phyloP scores from a whole-genome alignment of 2,797 vertebrate genomes.

The Alca torda region DNA sequence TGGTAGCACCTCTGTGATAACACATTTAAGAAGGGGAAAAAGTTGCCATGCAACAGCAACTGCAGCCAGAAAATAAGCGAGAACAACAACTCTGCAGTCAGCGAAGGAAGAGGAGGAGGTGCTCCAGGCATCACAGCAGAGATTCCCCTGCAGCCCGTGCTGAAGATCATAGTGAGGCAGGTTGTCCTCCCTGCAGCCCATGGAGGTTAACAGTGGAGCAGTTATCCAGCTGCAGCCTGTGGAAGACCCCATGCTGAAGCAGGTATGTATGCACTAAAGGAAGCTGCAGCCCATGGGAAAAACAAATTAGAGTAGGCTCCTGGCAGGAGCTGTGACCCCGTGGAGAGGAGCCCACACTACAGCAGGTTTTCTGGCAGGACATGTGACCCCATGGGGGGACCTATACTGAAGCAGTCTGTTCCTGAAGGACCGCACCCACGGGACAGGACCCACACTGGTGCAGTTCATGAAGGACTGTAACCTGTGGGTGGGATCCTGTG shows the following conservation, averaged over 20 bases:
- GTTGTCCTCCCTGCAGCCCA: not conserved
- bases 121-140: not conserved
- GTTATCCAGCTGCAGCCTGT: not conserved
- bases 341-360: accelerated
- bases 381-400: not conserved
- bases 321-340: not conserved
- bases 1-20: not conserved
- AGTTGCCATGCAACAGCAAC: not conserved
- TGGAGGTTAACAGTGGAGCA: accelerated
- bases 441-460: not conserved
- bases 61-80: not conserved
- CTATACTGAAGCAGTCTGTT: not conserved
- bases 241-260: accelerated
- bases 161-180: not conserved
- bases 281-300: not conserved
- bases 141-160: not conserved
- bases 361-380: not conserved
- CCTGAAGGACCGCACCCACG: not conserved
- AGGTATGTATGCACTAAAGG: not conserved
- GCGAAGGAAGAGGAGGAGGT: not conserved
- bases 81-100: not conserved
- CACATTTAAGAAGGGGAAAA: not conserved
- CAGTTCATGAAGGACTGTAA: not conserved
- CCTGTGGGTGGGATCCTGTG: not conserved
- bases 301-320: not conserved